Conservation (phyloP, 2,797 vertebrate genomes). For the Ptychadena robeensis region DNA sequence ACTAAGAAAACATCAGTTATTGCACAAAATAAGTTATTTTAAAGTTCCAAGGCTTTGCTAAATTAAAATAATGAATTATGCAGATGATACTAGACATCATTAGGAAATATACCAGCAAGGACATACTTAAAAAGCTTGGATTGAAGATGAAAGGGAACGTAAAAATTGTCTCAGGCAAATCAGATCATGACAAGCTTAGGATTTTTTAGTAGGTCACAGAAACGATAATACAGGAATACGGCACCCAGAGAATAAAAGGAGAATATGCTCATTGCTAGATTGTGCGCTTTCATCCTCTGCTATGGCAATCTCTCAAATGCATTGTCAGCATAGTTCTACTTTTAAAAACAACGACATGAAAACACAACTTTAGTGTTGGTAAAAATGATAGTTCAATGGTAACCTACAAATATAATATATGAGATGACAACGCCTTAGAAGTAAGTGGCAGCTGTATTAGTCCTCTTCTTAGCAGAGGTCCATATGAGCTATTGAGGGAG, state of each 20-base stretch:
- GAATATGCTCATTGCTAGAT: neutral
- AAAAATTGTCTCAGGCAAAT: conserved; percentile 47
- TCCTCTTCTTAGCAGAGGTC: too few species aligned
- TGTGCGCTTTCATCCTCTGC: neutral
- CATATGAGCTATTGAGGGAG: too few species aligned
- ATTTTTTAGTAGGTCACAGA: conserved; percentile 51
- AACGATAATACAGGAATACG: conserved; percentile 11
- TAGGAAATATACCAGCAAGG: conserved; percentile 40
- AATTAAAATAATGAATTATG: conserved; percentile 46
- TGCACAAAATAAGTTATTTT: neutral
- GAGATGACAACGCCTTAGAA: too few species aligned
- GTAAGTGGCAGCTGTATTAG: too few species aligned
- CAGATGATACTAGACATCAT: conserved; percentile 24
- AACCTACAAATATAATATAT: too few species aligned
- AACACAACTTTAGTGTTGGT: neutral
- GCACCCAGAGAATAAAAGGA: neutral
- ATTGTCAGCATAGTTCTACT: neutral
- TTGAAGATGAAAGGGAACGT: conserved; percentile 47
- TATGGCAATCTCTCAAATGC: neutral
- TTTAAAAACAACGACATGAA: too few species aligned
- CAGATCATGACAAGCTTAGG: conserved; percentile 38
- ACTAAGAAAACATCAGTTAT: neutral
- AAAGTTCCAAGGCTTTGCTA: neutral
- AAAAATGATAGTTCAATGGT: too few species aligned
- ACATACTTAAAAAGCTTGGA: conserved; percentile 24